Conservation (phyloP, 2,888 invertebrate species). For the Leptinotarsa juncta region DNA sequence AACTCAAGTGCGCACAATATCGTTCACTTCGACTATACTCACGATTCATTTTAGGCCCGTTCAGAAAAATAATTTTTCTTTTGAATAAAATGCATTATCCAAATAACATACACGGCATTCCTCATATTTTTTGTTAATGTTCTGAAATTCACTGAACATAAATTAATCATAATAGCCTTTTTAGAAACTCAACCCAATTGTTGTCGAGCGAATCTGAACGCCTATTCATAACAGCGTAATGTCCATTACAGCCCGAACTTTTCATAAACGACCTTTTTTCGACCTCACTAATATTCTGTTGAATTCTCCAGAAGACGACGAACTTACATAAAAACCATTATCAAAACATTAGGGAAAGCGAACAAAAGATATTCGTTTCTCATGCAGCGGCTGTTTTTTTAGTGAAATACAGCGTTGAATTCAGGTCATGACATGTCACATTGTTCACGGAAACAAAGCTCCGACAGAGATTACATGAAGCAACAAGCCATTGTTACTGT, state of each 20-base stretch:
- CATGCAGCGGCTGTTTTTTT: constrained; percentile 10
- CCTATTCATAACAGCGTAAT: neutral
- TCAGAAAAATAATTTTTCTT: too few relatives aligned
- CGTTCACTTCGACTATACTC: too few relatives aligned
- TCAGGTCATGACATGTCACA: constrained; percentile 22
- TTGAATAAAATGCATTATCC: too few relatives aligned
- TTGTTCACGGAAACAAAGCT: constrained; percentile 15
- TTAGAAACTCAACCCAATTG: neutral
- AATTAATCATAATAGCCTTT: neutral
- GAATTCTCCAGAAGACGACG: constrained; percentile 7
- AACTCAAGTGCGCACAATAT: too few relatives aligned
- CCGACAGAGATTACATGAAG: constrained; percentile 8
- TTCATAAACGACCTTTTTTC: constrained; percentile 19
- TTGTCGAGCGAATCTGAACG: neutral
- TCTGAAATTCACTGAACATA: too few relatives aligned
- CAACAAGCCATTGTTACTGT: neutral
- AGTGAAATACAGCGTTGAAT: constrained; percentile 14
- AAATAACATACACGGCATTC: too few relatives aligned
- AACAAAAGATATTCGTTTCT: constrained; percentile 13
- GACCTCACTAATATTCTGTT: neutral
- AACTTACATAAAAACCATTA: constrained; percentile 16
- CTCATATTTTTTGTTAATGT: too few relatives aligned
- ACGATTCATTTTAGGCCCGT: too few relatives aligned
- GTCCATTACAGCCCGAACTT: neutral
- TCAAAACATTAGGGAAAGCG: constrained; percentile 15